These are phyloP conservation scores for Ophion slaviceki DNA, from an alignment of 2,888 invertebrate genomes.

Conservation along the genomic window DNA sequence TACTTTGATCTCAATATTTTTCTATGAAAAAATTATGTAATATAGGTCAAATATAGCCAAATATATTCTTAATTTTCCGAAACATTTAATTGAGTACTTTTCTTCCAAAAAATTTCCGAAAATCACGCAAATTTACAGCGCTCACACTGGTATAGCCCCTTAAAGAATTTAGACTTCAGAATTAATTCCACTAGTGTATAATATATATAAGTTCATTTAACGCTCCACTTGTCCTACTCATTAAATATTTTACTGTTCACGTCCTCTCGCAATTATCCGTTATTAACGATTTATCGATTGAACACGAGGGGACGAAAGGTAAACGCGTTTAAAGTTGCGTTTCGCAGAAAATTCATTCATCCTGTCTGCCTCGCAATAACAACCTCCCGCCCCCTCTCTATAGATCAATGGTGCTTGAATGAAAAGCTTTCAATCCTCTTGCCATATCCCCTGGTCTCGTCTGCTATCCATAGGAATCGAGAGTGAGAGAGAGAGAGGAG, in stretches of 20 bases:
- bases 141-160: no score
- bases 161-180: no score
- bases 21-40: no score
- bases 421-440: constrained; percentile 47
- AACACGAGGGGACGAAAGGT: constrained; percentile 26
- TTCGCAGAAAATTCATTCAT: constrained; percentile 34
- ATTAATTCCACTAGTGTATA: no score
- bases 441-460: neutral
- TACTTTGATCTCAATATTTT: no score
- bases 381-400: neutral
- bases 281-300: constrained; percentile 8
- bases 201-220: neutral
- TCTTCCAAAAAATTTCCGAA: no score
- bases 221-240: neutral
- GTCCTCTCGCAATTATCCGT: neutral
- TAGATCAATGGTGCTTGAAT: constrained; percentile 21
- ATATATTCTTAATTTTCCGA: no score
- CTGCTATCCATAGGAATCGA: neutral
- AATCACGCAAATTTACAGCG: no score
- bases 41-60: no score
- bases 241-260: neutral
- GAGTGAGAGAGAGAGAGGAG: neutral
- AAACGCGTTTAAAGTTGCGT: constrained; percentile 20
- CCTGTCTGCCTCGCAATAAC: neutral
- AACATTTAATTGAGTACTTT: no score